Evolutionary conservation across 2,888 invertebrate species (phyloP), one percentile per base, ranked within the genome.

Genomic region (Metellina segmentata): DNA sequence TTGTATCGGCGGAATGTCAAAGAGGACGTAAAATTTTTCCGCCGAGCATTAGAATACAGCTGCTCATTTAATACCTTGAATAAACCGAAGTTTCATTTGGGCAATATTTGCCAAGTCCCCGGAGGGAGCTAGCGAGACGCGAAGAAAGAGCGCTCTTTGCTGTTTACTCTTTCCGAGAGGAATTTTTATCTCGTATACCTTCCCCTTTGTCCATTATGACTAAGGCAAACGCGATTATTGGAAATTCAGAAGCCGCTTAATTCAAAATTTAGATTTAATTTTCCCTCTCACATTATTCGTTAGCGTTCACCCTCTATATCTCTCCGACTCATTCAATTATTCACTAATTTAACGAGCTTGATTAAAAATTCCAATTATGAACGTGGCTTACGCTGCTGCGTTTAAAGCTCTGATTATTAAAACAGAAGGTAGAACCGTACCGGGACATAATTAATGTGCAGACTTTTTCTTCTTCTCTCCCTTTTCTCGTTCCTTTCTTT

Each of bases 181-280:
- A 51, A 86, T 87, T 91, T 86, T 87, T 86, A 86, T 81, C 86
- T 81, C 85, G 48, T 85, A 85, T 51, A 85, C 71, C 74, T 81
- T 90, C 82, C 91, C 86, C 82, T 87, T 87, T 87, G 91, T 91
- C 91, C 91, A 87, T 91, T 91, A 91, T 91, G 91, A 91, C 72
- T 83, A 87, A 81, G 91, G 91, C 92, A 89, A 92, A 92, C 92
- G 86, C 92, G 92, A 92, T 92, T 92, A 92, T 89, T 89, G 92
- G 89, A 92, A 92, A 92, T 89, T 89, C 92, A 92, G 92, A 85
- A 75, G 92, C 82, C 92, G 92, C 92, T 89, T 92, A 92, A 92
- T 92, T 92, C 92, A 92, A 92, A 92, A 92, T 92, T 92, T 92
- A 92, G 92, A 92, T 92, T 92, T 92, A 92, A 92, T 92, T 92